Conservation (phyloP, 2,797 vertebrate genomes). For the Cyprinella venusta region DNA sequence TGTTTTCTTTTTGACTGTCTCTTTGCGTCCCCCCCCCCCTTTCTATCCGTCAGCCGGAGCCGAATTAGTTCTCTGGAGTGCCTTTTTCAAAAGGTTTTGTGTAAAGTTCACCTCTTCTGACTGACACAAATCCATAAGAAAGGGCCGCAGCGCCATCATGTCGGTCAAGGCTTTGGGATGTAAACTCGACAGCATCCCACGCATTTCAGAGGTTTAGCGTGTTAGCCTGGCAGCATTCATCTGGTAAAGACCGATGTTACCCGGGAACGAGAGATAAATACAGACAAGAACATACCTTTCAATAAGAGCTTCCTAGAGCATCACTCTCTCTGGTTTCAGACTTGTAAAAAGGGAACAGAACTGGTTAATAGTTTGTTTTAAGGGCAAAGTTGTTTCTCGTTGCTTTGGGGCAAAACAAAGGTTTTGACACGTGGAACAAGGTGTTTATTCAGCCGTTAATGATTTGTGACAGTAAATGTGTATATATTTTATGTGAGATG, state of each 20-base stretch:
- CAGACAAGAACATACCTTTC: conserved; percentile 1
- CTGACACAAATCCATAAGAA: conserved; percentile 80
- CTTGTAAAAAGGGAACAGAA: neutral
- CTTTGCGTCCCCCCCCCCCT: conserved; percentile 56
- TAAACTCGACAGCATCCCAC: conserved; percentile 1
- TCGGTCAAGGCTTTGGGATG: conserved; percentile 25
- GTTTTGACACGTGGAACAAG: conserved; percentile 18
- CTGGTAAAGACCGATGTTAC: neutral
- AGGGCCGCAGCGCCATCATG: conserved; percentile 69
- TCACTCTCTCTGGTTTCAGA: neutral
- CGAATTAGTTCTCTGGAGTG: conserved; percentile 81
- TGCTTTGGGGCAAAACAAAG: conserved; percentile 33
- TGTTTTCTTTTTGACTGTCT: conserved; percentile 53
- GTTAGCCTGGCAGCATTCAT: conserved; percentile 18
- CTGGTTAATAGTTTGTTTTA: conserved; percentile 38
- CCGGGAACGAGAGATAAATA: neutral
- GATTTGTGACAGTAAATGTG: conserved; percentile 24
- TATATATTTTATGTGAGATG: conserved; percentile 19
- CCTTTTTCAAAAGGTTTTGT: conserved; percentile 77
- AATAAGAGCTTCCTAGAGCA: neutral
- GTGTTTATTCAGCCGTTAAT: conserved; percentile 44
- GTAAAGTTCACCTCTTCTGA: conserved; percentile 81
- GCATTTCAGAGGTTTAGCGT: conserved; percentile 20
- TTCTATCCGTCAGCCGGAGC: conserved; percentile 69
- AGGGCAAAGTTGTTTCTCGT: conserved; percentile 28